These are phyloP conservation scores for Octopus sinensis DNA, from an alignment of 1,140 invertebrate genomes.

Conservation along the genomic window DNA sequence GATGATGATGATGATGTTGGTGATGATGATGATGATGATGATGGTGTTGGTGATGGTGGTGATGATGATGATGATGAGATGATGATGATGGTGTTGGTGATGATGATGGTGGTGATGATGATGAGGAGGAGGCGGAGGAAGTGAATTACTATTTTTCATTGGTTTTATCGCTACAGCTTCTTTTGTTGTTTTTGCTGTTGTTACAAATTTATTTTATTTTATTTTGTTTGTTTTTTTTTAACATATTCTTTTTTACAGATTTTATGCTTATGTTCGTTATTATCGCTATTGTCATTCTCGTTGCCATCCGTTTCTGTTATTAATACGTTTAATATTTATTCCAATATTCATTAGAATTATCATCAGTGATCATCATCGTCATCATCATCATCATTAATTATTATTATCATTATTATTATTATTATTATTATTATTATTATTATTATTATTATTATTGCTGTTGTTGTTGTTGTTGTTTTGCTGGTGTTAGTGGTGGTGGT, in stretches of 20 bases:
- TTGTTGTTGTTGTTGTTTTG: background rate
- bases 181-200: background rate
- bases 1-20: no score
- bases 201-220: background rate
- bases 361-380: background rate
- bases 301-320: background rate
- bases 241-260: no score
- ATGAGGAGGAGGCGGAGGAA: no score
- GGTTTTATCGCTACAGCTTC: background rate
- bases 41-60: no score
- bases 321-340: background rate
- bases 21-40: no score
- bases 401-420: background rate
- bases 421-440: background rate
- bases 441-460: background rate
- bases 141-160: no score
- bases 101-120: no score
- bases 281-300: background rate
- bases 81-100: no score
- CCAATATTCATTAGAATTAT: background rate
- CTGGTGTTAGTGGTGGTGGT: background rate
- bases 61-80: no score
- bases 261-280: no score
- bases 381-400: background rate
- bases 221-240: no score